These are phyloP conservation scores for Panonychus citri DNA, from an alignment of 1,140 invertebrate species.

Conservation along the genomic window DNA sequence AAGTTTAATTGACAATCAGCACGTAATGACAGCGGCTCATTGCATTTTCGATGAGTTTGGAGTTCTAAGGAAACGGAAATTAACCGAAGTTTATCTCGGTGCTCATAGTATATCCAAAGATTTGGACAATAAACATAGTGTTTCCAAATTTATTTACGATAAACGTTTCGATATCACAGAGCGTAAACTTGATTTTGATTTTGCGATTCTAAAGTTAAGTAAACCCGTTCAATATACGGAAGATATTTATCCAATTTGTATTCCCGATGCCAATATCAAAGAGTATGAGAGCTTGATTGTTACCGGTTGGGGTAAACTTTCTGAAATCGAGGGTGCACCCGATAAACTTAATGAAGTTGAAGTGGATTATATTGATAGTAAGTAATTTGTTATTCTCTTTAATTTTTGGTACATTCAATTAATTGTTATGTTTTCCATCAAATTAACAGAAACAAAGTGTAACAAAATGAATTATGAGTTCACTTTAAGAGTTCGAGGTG, in stretches of 20 bases:
- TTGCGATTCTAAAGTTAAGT: background rate
- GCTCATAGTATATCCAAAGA: constrained; percentile 55
- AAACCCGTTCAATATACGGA: background rate
- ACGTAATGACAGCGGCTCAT: constrained; percentile 16
- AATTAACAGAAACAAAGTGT: background rate
- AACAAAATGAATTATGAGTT: background rate
- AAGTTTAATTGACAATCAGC: constrained; percentile 30
- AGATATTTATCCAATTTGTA: constrained; percentile 1
- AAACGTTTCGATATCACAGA: background rate
- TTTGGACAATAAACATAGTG: constrained; percentile 26
- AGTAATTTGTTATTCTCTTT: background rate
- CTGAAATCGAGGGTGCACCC: background rate
- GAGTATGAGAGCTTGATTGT: background rate
- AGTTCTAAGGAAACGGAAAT: background rate
- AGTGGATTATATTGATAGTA: background rate
- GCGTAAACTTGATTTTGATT: background rate
- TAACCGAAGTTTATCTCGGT: constrained; percentile 25
- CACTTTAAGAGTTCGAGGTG: background rate
- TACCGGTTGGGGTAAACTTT: background rate
- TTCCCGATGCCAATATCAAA: background rate
- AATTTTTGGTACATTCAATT: background rate
- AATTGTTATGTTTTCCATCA: background rate
- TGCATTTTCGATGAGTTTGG: constrained; percentile 14
- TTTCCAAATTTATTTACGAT: background rate
- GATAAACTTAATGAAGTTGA: background rate